Base-by-base conservation (phyloP, 2,888 invertebrate genomes). In the Sphecodes monilicornis region DNA sequence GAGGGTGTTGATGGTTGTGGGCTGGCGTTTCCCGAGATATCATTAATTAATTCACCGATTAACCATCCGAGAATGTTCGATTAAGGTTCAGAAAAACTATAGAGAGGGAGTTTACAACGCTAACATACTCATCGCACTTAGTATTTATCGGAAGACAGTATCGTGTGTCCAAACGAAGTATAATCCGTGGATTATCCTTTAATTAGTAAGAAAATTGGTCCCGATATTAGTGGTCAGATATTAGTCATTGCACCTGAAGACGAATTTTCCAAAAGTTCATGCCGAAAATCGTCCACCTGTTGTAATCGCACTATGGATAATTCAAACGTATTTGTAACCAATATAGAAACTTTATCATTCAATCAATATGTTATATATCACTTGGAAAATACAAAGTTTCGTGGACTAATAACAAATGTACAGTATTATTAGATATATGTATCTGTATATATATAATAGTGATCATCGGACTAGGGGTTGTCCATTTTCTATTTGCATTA, bases 71-170 rank as follows among this genome's bases (percentile, higher is more conserved):
- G 71, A 50, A 77, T 69, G 75, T 50, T 73, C 60, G 72, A 78
- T 87, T 32, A 64, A 29, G 60, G 4, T 29, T 60, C 32, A 46
- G 32, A 54, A 50, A 50, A n/a, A 50, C 22, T 50, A 50, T 1
- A 18, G 32, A 32, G 6, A 1, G 32, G 6, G 60, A 79, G 29
- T 80, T 77, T 76, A 60, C 75, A 69, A 83, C 69, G 88, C 79
- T 79, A 82, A 81, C 81, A 85, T 88, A 64, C 85, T 88, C 85
- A 88, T 85, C 87, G 79, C 36, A 60, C 41, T 72, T 79, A 79
- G 64, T 84, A 80, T 43, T 68, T 80, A 72, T 76, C 41, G 29
- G 78, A 83, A 83, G 77, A 78, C 84, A 60, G 64, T 80, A 78
- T 39, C 39, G 39, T 36, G 41, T 46, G 64, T 78, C 69, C 71